A percentile compares a stretch with the other conserved stretches of the same genome.
phyloP scores from a whole-genome alignment of 2,113 vertebrate genomes.

The Hemicordylus capensis region DNA sequence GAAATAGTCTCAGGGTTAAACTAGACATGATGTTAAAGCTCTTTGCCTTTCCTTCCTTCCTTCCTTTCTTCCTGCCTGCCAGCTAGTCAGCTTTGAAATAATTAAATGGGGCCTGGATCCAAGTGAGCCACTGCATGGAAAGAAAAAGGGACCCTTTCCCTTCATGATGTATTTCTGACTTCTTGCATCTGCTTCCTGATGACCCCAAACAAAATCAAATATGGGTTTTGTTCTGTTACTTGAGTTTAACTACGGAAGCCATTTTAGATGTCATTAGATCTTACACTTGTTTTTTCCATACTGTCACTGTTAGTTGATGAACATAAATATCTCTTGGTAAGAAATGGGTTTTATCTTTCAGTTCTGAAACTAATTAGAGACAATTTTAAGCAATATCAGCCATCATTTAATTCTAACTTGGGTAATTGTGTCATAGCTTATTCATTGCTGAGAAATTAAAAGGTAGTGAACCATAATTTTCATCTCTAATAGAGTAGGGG shows the following conservation, averaged over 20 bases:
- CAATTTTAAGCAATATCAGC: neutral
- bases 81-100: too few relatives aligned
- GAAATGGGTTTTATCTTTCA: slow-evolving; percentile 48
- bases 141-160: too few relatives aligned
- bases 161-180: neutral
- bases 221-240: slow-evolving; percentile 15
- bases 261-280: slow-evolving; percentile 1
- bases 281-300: slow-evolving; percentile 20
- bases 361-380: neutral
- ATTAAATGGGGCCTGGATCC: too few relatives aligned
- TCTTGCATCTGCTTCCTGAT: neutral
- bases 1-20: too few relatives aligned
- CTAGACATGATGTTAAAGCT: too few relatives aligned
- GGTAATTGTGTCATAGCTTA: slow-evolving; percentile 33
- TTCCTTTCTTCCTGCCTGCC: too few relatives aligned
- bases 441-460: slow-evolving; percentile 27
- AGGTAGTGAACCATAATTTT: slow-evolving; percentile 23
- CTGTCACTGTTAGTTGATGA: slow-evolving; percentile 30
- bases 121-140: too few relatives aligned
- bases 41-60: too few relatives aligned
- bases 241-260: neutral
- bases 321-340: slow-evolving; percentile 26
- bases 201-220: slow-evolving; percentile 7
- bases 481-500: neutral
- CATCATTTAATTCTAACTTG: slow-evolving; percentile 33